phyloP scores from a whole-genome alignment of 2,888 invertebrate genomes.

The Nomada fabriciana region DNA sequence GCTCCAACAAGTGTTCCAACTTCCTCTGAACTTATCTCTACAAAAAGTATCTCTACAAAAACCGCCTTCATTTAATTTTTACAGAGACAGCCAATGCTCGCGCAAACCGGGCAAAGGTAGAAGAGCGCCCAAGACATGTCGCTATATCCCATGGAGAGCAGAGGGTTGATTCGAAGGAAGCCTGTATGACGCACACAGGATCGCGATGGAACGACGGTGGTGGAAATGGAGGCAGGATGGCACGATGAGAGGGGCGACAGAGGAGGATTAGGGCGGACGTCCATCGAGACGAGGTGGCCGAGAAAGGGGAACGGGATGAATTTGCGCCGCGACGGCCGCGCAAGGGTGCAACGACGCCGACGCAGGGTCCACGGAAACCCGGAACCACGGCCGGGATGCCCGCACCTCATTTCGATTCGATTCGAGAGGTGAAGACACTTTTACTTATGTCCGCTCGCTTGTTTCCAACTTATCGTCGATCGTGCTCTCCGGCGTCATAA shows the following conservation, averaged over 20 bases:
- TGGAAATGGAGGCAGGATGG: constrained; percentile 42
- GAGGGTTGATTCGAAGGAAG: constrained; percentile 21
- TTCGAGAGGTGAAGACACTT: constrained; percentile 77
- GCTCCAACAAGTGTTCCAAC: too few relatives aligned
- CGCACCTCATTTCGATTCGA: constrained; percentile 77
- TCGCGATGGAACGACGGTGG: constrained; percentile 41
- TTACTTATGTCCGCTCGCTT: constrained; percentile 67
- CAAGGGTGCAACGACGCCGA: constrained; percentile 78
- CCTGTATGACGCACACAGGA: constrained; percentile 38
- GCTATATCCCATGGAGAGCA: neutral
- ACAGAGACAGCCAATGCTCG: neutral
- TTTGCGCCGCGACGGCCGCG: constrained; percentile 77
- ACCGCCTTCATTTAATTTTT: neutral
- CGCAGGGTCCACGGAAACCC: constrained; percentile 73
- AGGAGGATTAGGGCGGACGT: constrained; percentile 63
- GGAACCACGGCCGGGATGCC: constrained; percentile 71
- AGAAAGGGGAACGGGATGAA: constrained; percentile 71
- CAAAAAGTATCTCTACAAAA: neutral
- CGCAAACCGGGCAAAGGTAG: too few relatives aligned
- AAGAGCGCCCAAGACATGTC: neutral
- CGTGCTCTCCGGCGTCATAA: constrained; percentile 22
- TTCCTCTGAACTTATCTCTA: neutral
- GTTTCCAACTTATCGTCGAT: constrained; percentile 49
- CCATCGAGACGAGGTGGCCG: constrained; percentile 56
- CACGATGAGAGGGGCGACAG: constrained; percentile 41